Base-by-base conservation (phyloP, 2,797 vertebrate genomes). In the Rhincodon typus region DNA sequence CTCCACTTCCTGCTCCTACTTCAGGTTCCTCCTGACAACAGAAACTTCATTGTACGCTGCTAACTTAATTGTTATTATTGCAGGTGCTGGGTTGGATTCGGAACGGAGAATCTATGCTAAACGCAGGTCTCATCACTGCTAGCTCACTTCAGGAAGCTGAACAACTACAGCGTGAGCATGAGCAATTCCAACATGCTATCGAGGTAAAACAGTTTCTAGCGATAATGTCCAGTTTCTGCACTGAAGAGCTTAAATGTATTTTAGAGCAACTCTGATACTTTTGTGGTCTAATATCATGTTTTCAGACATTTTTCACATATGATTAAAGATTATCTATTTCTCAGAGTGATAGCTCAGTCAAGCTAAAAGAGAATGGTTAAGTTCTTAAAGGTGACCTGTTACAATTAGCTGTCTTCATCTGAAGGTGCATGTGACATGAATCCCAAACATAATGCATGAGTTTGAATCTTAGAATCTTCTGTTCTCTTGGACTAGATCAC, bases 41-140 rank as follows among this genome's bases (percentile, higher is more conserved):
- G 94, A 95, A 77, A 13, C 15, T 13, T 94, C 69, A 94, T 13
- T 74, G 15, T 72, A 34, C 15, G 7, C 27, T 30, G 72, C 72
- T 13, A 46, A 30, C 66, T 72, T 95, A 42, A 46, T 69, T 15
- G 23, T 70, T 66, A 30, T 66, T 96, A 46, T n/a, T 95, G 57
- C 96, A 99, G 99, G 99, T 99, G 96, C 97, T 99, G 96, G 99
- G 99, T 82, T 99, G 99, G 99, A 99, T 99, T 96, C 98, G 99
- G 96, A 99, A 99, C 0, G 99, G 99, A 0, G 99, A 99, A 97
- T 99, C 99, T 0, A 99, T 99, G 99, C 97, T 99, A 95, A 99
- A 99, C 1, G 99, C 99, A 0, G 99, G 99, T 21, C 97, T 99
- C 8, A 99, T 99, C 97, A 99, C 99, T 1, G 99, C 99, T 96